Conservation (phyloP, 2,113 vertebrate genomes). For the Lichenostomus cassidix region DNA sequence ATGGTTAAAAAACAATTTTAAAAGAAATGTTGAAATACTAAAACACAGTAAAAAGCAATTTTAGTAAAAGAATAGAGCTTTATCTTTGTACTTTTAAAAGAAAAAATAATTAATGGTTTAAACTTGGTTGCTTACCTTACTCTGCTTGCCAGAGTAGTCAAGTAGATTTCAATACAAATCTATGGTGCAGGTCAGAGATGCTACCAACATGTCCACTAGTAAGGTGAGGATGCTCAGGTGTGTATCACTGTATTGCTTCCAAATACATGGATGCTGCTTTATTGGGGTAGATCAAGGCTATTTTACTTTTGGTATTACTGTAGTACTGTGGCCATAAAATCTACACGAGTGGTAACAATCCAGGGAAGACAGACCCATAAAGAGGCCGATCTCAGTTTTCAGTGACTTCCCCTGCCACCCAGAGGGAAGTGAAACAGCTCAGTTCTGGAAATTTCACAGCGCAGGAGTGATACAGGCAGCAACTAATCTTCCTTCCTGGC, state of each 20-base stretch:
- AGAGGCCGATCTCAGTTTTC: conserved; percentile 4
- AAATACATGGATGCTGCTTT: background rate
- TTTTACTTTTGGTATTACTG: background rate
- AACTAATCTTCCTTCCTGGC: conserved; percentile 44
- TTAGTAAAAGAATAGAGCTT: background rate
- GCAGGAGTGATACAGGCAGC: background rate
- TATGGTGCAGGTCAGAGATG: background rate
- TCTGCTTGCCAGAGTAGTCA: background rate
- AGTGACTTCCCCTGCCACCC: background rate
- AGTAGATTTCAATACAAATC: background rate
- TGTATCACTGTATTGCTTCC: background rate
- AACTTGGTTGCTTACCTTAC: background rate
- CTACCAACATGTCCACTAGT: rapidly evolving
- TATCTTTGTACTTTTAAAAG: background rate
- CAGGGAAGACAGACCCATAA: background rate
- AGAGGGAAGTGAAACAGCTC: background rate
- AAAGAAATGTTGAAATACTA: background rate
- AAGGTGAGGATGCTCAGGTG: background rate
- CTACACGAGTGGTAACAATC: background rate
- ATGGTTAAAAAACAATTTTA: background rate
- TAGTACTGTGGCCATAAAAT: background rate
- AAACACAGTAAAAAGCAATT: background rate
- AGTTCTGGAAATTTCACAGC: conserved; percentile 21
- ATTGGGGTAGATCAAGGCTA: background rate
- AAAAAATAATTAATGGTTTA: background rate